Evolutionary conservation across 2,888 invertebrate genomes (phyloP).

Genomic region (Trileptium ribeirensis): DNA sequence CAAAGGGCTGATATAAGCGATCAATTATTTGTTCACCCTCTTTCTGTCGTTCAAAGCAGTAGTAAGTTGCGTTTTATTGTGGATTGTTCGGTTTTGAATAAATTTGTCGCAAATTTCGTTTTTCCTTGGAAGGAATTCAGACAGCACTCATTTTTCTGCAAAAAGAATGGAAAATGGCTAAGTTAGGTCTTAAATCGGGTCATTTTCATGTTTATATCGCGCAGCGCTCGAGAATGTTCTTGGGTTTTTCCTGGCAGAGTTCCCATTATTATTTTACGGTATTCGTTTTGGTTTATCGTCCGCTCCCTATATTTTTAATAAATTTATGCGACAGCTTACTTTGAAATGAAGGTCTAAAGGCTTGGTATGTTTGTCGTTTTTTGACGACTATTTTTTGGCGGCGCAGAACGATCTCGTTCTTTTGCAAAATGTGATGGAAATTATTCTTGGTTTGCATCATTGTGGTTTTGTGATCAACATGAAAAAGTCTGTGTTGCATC

Average conservation of each 20-base stretch:
- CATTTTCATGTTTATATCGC: constrained; percentile 5
- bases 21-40: background rate
- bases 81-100: background rate
- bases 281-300: background rate
- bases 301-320: too few species aligned
- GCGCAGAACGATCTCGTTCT: background rate
- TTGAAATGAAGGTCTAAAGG: background rate
- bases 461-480: background rate
- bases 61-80: constrained; percentile 3
- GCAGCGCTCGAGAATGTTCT: background rate
- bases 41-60: background rate
- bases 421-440: background rate
- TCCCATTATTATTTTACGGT: background rate
- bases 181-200: background rate
- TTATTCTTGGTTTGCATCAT: background rate
- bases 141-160: background rate
- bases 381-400: background rate
- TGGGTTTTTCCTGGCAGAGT: background rate
- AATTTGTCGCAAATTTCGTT: background rate
- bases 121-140: background rate
- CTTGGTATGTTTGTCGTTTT: background rate
- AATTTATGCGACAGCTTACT: background rate
- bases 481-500: background rate
- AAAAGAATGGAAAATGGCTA: background rate
- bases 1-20: background rate